Evolutionary conservation across 2,113 vertebrate species (phyloP).

Genomic region (Grantiella picta): DNA sequence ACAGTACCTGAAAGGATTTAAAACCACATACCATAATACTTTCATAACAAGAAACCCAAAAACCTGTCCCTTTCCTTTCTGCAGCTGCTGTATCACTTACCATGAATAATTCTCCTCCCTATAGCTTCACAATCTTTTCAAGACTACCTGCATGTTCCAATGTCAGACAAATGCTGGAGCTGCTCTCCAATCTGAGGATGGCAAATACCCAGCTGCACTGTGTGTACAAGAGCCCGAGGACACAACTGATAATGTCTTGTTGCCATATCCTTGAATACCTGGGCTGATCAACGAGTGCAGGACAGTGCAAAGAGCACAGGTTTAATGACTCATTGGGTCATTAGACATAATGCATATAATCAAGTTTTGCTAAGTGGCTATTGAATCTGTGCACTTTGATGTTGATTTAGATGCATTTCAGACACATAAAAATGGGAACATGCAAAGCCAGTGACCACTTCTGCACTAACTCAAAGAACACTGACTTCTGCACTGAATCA

Average conservation of each 20-base stretch:
- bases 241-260: neutral
- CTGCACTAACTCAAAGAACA: neutral
- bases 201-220: neutral
- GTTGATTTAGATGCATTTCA: neutral
- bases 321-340: slow-evolving; percentile 18
- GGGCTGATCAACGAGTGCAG: neutral
- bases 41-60: neutral
- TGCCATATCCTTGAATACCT: neutral
- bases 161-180: neutral
- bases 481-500: neutral
- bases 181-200: neutral
- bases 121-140: neutral
- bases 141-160: neutral
- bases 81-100: neutral
- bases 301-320: neutral
- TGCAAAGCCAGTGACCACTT: neutral
- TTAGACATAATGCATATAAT: slow-evolving; percentile 22
- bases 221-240: neutral
- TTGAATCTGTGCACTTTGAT: neutral
- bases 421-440: neutral
- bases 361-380: slow-evolving; percentile 22
- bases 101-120: neutral
- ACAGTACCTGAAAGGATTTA: neutral
- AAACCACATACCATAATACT: neutral
- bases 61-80: neutral